These are phyloP conservation scores for Pangasianodon hypophthalmus DNA, from an alignment of 2,113 vertebrate genomes.

Conservation along the genomic window DNA sequence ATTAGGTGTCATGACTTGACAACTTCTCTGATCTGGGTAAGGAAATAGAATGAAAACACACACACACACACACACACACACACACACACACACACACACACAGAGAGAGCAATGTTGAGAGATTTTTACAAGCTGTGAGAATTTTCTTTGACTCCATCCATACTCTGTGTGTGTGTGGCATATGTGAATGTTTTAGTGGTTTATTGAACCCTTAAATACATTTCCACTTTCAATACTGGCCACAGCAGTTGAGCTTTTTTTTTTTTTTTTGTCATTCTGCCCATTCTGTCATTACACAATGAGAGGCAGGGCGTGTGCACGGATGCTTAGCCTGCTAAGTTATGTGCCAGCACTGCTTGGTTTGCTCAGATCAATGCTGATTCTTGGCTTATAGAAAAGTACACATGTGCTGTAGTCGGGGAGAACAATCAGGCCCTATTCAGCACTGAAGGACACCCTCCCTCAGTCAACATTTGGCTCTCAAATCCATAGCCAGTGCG, in stretches of 20 bases:
- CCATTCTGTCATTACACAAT: constrained; percentile 51
- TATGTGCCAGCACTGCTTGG: constrained; percentile 41
- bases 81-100: constrained; percentile 1
- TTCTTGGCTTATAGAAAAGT: constrained; percentile 62
- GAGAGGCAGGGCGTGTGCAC: constrained; percentile 40
- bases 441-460: constrained; percentile 62
- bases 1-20: not conserved
- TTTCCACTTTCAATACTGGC: constrained; percentile 30
- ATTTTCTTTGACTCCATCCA: too few species aligned
- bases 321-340: constrained; percentile 46
- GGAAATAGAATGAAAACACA: not conserved
- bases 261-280: constrained; percentile 42
- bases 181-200: constrained; percentile 6
- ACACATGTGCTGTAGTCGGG: constrained; percentile 65
- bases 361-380: constrained; percentile 68
- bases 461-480: constrained; percentile 71
- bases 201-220: constrained; percentile 34
- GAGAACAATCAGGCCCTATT: constrained; percentile 72
- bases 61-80: not conserved
- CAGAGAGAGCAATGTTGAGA: not conserved
- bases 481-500: constrained; percentile 56
- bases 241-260: constrained; percentile 2
- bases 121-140: not conserved
- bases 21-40: not conserved
- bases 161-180: not conserved